Evolutionary conservation across 2,113 vertebrate species (phyloP).

Genomic region (Eublepharis macularius): DNA sequence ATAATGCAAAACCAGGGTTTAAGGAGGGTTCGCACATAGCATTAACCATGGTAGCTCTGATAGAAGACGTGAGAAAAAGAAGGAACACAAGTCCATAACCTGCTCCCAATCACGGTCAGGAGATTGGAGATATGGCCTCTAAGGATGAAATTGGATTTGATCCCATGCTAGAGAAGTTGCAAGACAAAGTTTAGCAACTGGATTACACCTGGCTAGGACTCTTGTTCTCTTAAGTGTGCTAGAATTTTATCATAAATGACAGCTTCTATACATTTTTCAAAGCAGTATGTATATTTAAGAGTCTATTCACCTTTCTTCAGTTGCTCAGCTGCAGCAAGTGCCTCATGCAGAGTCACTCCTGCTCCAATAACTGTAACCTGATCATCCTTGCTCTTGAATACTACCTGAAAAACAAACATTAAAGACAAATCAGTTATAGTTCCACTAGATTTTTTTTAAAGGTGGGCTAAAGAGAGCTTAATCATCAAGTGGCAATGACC

Average conservation of each 20-base stretch:
- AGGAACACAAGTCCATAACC: not conserved
- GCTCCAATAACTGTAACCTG: slow-evolving; percentile 92
- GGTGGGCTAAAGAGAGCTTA: not conserved
- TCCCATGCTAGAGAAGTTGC: not conserved
- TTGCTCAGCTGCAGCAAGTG: slow-evolving; percentile 88
- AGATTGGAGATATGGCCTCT: not conserved
- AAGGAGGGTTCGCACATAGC: not conserved
- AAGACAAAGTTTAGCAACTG: not conserved
- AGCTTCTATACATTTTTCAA: slow-evolving; percentile 9
- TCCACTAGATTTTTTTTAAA: not conserved
- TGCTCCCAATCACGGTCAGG: not conserved
- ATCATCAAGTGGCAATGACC: not conserved
- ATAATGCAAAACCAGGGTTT: not conserved
- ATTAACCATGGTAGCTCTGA: not conserved
- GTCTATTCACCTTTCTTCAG: slow-evolving; percentile 87
- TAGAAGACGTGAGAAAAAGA: not conserved
- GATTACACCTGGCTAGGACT: not conserved
- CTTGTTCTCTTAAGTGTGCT: not conserved
- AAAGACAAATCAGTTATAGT: not conserved
- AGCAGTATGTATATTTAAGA: not conserved
- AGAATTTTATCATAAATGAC: not conserved
- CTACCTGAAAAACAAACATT: slow-evolving; percentile 75
- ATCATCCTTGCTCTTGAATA: slow-evolving; percentile 90
- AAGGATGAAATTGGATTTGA: not conserved
- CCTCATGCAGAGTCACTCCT: slow-evolving; percentile 91